phyloP scores from a whole-genome alignment of 2,113 vertebrate species.

The Arothron firmamentum region DNA sequence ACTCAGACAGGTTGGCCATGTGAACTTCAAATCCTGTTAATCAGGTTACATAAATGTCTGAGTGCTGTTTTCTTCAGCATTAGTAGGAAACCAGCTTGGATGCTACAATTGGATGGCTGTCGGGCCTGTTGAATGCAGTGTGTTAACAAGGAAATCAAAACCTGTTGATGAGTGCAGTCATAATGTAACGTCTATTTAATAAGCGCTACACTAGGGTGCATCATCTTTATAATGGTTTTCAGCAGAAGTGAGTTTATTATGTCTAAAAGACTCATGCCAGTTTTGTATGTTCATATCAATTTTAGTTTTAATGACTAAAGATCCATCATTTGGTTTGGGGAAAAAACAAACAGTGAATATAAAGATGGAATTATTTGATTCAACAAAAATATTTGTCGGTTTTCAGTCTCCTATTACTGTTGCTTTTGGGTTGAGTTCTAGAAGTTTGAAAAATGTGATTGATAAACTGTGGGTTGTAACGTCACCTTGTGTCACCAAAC shows the following conservation, averaged over 20 bases:
- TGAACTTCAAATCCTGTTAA: conserved; percentile 47
- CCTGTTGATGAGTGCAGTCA: not conserved
- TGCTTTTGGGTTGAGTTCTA: too few relatives aligned
- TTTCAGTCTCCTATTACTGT: too few relatives aligned
- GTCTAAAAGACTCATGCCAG: not conserved
- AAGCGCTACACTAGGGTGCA: too few relatives aligned
- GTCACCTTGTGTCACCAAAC: not conserved
- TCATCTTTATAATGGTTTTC: not conserved
- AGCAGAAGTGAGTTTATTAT: conserved; percentile 9
- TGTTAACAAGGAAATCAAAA: not conserved
- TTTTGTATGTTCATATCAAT: too few relatives aligned
- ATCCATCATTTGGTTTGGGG: too few relatives aligned
- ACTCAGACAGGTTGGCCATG: conserved; percentile 14
- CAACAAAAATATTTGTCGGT: too few relatives aligned
- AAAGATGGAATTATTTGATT: too few relatives aligned
- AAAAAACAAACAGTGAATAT: too few relatives aligned
- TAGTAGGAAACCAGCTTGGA: not conserved
- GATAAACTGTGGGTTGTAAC: too few relatives aligned
- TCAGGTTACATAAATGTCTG: conserved; percentile 59
- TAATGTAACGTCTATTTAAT: too few relatives aligned
- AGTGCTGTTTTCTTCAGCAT: conserved; percentile 28
- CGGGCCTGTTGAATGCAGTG: not conserved
- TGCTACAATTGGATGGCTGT: conserved; percentile 5
- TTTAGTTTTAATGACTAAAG: too few relatives aligned
- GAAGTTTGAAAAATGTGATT: too few relatives aligned